Percentiles rank a stretch among this genome's conserved stretches.
These are phyloP conservation scores for Heterotis niloticus DNA, from an alignment of 2,113 vertebrate genomes.

Conservation along the genomic window DNA sequence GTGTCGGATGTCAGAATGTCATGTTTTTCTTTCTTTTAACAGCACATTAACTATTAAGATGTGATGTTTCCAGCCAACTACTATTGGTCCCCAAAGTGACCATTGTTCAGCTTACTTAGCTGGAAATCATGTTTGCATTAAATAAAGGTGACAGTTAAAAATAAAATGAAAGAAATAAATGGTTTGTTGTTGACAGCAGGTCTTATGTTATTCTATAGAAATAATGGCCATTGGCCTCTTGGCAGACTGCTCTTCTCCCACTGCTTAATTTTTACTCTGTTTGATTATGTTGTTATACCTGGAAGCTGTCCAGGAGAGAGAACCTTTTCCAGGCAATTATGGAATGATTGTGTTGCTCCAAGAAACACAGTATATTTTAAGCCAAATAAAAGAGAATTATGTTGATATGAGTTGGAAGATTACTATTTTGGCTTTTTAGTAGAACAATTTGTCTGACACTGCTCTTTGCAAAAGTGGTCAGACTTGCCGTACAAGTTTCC, in stretches of 20 bases:
- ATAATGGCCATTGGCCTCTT: background rate
- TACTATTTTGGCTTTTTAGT: background rate
- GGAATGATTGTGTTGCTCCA: conserved; percentile 5
- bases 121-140: background rate
- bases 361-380: background rate
- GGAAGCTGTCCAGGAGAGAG: conserved; percentile 24
- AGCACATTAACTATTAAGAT: too few relatives aligned
- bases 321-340: conserved; percentile 18
- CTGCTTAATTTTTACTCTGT: conserved; percentile 23
- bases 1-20: background rate
- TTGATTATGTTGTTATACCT: conserved; percentile 29
- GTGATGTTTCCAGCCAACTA: too few relatives aligned
- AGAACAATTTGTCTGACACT: conserved; percentile 5
- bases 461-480: background rate
- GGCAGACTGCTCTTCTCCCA: conserved; percentile 5
- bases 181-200: background rate
- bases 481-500: background rate
- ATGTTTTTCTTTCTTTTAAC: too few relatives aligned
- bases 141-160: conserved; percentile 10
- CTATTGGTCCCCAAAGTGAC: too few relatives aligned
- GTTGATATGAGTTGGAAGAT: background rate
- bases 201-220: conserved; percentile 11
- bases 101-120: too few relatives aligned
- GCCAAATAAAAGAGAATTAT: background rate
- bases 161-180: background rate